Base-by-base conservation (phyloP, 1,140 invertebrate genomes). In the Cepaea nemoralis region DNA sequence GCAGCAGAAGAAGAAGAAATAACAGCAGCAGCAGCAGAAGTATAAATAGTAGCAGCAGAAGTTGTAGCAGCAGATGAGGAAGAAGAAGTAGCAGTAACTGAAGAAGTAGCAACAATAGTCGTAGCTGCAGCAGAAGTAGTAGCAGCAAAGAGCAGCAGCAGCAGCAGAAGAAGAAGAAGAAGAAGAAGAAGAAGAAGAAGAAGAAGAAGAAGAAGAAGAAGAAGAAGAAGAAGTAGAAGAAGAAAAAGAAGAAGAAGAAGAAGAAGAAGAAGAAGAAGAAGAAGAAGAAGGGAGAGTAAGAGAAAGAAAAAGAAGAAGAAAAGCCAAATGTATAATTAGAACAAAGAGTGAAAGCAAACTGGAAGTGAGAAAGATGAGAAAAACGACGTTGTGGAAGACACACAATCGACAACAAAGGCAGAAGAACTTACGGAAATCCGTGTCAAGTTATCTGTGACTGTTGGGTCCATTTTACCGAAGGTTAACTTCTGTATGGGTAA, bases 401-500 rank as follows among this genome's bases (percentile, higher is more conserved):
- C 3, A 70, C 8, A 8, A 37, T 12, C 3, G 33, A 35, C 8
- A 70, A 14, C 10, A 35, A 33, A 35, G n/a, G 24, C 33, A 70
- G 35, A 70, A 33, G 16, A 40, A 24, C 37, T 35, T 71, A 40
- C 69, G 40, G 37, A 71, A 71, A 40, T 71, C 31, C 2, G 5
- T 40, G 37, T 33, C 3, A 39, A 5, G n/a, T n/a, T n/a, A n/a
- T n/a, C n/a, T n/a, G n/a, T n/a, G n/a, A n/a, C n/a, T n/a, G 33
- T 14, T 14, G 33, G 66, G 33, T 14, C 66, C 33, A 14, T n/a
- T n/a, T n/a, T n/a, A n/a, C n/a, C n/a, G n/a, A n/a, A n/a, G n/a
- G n/a, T n/a, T 24, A 22, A 31, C 55, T 48, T 27, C 27, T 63
- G 45, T n/a, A 82, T 66, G 0, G 84, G 55, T 16, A 86, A 73